These are phyloP conservation scores for Deroplatys truncata DNA, from an alignment of 2,888 invertebrate genomes.

Conservation along the genomic window DNA sequence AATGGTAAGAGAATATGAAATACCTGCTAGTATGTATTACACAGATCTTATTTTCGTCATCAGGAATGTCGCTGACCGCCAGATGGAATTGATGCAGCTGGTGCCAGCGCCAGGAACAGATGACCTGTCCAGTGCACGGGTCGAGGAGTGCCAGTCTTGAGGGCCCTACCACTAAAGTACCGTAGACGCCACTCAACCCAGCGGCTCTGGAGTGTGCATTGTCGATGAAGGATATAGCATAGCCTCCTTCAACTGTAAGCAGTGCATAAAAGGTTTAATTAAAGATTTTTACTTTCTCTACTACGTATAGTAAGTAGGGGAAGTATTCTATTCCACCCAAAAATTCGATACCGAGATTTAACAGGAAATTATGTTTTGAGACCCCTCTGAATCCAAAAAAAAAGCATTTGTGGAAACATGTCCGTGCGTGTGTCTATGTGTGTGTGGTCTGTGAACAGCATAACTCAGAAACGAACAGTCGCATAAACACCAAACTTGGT, in stretches of 20 bases:
- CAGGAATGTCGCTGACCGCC: constrained; percentile 46
- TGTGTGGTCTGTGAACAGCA: too few relatives aligned
- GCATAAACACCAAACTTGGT: too few relatives aligned
- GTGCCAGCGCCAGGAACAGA: constrained; percentile 56
- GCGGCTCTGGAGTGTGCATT: constrained; percentile 60
- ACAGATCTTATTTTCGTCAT: constrained; percentile 57
- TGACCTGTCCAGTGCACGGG: constrained; percentile 48
- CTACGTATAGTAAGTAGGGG: too few relatives aligned
- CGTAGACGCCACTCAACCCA: constrained; percentile 55
- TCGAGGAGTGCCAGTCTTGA: constrained; percentile 56
- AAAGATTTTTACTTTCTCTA: too few relatives aligned
- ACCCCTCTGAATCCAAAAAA: too few relatives aligned
- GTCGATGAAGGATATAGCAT: constrained; percentile 58
- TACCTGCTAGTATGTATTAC: constrained; percentile 60
- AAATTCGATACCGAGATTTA: too few relatives aligned
- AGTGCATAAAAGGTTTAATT: too few relatives aligned
- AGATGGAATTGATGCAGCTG: constrained; percentile 56
- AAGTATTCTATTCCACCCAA: too few relatives aligned
- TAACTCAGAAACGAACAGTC: too few relatives aligned
- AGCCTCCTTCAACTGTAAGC: constrained; percentile 45
- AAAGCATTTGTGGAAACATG: too few relatives aligned
- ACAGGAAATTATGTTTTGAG: too few relatives aligned
- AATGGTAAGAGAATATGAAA: constrained; percentile 7
- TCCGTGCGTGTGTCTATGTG: too few relatives aligned
- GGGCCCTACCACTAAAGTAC: constrained; percentile 52